Conservation (phyloP, 2,797 vertebrate genomes). For the Gymnopithys bicolor region DNA sequence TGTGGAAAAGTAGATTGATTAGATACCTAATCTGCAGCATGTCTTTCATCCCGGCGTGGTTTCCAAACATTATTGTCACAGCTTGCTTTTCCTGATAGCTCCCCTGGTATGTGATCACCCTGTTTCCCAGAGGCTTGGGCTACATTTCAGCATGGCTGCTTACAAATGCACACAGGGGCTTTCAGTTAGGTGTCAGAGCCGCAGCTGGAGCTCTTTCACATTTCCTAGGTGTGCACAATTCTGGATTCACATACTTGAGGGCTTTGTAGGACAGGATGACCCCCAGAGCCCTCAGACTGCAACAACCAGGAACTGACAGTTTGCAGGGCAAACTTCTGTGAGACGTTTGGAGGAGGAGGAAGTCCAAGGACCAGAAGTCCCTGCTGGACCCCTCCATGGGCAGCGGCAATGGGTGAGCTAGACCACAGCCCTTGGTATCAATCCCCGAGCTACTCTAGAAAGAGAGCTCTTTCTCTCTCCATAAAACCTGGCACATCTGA, state of each 20-base stretch:
- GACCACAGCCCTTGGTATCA: not conserved
- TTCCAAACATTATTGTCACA: slow-evolving; percentile 3
- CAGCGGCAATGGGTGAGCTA: not conserved
- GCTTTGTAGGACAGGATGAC: not conserved
- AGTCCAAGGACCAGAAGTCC: not conserved
- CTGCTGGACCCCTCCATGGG: fast-evolving
- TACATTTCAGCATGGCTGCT: not conserved
- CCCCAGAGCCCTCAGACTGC: not conserved
- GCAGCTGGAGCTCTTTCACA: not conserved
- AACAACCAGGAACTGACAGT: not conserved
- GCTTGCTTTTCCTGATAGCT: not conserved
- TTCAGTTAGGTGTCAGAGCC: not conserved
- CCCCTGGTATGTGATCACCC: fast-evolving
- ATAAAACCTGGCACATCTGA: fast-evolving
- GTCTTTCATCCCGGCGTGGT: slow-evolving; percentile 11
- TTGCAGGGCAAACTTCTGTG: not conserved
- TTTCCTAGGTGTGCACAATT: not conserved
- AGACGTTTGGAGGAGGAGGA: not conserved
- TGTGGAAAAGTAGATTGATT: slow-evolving; percentile 45
- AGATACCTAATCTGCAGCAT: slow-evolving; percentile 46
- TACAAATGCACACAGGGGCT: fast-evolving
- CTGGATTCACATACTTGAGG: not conserved
- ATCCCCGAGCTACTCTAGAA: not conserved
- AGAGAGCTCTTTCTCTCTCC: not conserved
- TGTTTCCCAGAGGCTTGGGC: not conserved